Evolutionary conservation across 2,113 vertebrate species (phyloP), one percentile per base, ranked within the genome.

Genomic region (Corythornis vintsioides): DNA sequence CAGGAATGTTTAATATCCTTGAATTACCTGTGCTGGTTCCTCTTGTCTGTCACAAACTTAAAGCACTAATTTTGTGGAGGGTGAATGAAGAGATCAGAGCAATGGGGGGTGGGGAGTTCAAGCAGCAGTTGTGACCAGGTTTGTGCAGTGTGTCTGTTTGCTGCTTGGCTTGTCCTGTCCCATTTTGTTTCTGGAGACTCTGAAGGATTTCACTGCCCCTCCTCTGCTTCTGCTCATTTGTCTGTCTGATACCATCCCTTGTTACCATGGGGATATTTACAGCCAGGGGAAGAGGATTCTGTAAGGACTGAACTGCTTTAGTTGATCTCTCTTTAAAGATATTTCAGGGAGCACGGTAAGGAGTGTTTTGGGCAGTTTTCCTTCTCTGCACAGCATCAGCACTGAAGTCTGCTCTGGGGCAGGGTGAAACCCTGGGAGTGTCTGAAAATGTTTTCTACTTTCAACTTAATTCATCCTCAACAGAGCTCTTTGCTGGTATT

Each of bases 191-290:
- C 83, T 48, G 64, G 55, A 83, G 45, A 9, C 4, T 45, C 29
- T 10, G 91, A 76, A 90, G 83, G 73, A 22, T 88, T 90, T 88
- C 26, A 20, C 38, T 92, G 50, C 47, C 42, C 75, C 80, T 42
- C 74, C 45, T 85, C 83, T 79, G 79, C 85, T 78, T 13, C 85
- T 91, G 79, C 83, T 83, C 71, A 1, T 73, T 29, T 56, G 48
- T 72, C 28, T 89, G 73, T 64, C 74, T 90, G 90, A 60, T 91
- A 10, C 73, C 92, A 67, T 59, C 13, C 50, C 96, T 65, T 11
- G 92, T 96, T 96, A 60, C 93, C 94, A 94, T 95, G 96, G 94
- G 93, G 88, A 96, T 80, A 38, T 87, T 86, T 83, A 50, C 91
- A 95, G 91, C 88, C 94, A 18, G 18, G 57, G 84, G 75, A 74